Evolutionary conservation across 2,888 invertebrate genomes (phyloP).

Genomic region (Drosophila antonietae): DNA sequence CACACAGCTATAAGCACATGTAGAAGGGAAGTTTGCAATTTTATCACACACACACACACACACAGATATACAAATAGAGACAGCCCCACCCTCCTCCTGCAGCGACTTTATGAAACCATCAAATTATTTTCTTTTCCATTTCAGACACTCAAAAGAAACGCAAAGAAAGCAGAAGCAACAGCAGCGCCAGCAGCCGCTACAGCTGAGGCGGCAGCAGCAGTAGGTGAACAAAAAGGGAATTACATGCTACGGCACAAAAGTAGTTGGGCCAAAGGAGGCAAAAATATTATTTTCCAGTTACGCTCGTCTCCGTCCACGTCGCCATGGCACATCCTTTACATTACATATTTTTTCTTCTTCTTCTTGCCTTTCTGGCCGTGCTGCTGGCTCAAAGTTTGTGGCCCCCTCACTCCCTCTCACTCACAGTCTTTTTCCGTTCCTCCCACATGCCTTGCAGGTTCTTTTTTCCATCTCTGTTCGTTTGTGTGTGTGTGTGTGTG

Average conservation of each 20-base stretch:
- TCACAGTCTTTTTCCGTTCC: slow-evolving; percentile 2
- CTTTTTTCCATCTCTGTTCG: slow-evolving; percentile 56
- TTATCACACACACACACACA: slow-evolving; percentile 71
- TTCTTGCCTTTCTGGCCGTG: slow-evolving; percentile 57
- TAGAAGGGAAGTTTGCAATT: slow-evolving; percentile 74
- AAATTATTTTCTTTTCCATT: slow-evolving; percentile 85
- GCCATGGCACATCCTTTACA: slow-evolving; percentile 79
- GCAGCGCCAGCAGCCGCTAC: slow-evolving; percentile 3
- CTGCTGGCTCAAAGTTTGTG: slow-evolving; percentile 74
- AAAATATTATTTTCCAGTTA: slow-evolving; percentile 84
- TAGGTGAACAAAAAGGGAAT: slow-evolving; percentile 53
- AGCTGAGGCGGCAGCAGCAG: slow-evolving; percentile 19
- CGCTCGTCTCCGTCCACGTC: slow-evolving; percentile 73
- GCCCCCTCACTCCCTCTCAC: slow-evolving; percentile 16
- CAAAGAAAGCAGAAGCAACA: slow-evolving; percentile 55
- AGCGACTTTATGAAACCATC: slow-evolving; percentile 83
- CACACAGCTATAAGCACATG: background rate
- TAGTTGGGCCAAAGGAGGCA: slow-evolving; percentile 41
- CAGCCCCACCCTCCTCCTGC: slow-evolving; percentile 35
- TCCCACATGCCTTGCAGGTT: slow-evolving; percentile 73
- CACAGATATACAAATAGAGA: slow-evolving; percentile 24
- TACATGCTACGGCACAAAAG: slow-evolving; percentile 48
- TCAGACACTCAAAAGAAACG: slow-evolving; percentile 83
- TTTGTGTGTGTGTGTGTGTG: slow-evolving; percentile 20
- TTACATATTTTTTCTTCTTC: slow-evolving; percentile 42